These are phyloP conservation scores for Xiphias gladius DNA, from an alignment of 2,113 vertebrate species.

Conservation along the genomic window DNA sequence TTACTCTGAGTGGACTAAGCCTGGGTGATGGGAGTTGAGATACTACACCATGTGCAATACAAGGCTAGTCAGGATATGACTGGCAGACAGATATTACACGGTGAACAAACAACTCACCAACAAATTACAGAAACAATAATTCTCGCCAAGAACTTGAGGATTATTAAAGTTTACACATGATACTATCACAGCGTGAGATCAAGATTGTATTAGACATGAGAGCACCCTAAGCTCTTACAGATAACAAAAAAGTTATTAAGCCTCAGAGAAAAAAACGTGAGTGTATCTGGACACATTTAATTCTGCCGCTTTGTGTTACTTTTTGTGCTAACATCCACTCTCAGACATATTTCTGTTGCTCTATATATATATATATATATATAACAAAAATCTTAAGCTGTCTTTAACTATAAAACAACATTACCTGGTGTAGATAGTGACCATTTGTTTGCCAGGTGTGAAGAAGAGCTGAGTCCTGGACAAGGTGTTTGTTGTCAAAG, in stretches of 20 bases:
- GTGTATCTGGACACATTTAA: constrained; percentile 9
- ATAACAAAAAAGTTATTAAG: constrained; percentile 63
- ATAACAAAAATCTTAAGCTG: neutral
- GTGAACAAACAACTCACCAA: constrained; percentile 32
- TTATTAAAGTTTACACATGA: constrained; percentile 68
- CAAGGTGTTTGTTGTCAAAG: neutral
- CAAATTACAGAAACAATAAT: constrained; percentile 36
- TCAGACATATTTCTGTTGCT: neutral
- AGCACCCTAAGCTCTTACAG: constrained; percentile 40
- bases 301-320: neutral
- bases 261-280: constrained; percentile 38
- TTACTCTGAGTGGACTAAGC: neutral
- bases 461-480: constrained; percentile 18
- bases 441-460: constrained; percentile 75
- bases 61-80: constrained; percentile 57
- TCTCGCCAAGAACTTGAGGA: constrained; percentile 45
- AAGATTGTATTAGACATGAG: constrained; percentile 53
- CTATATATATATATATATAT: neutral
- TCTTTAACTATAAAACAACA: neutral
- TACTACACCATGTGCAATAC: constrained; percentile 16
- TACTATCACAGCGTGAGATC: constrained; percentile 29
- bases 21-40: constrained; percentile 21
- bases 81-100: constrained; percentile 63
- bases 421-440: constrained; percentile 70
- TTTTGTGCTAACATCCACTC: neutral